phyloP scores from a whole-genome alignment of 2,888 invertebrate genomes.

The Ectemnius continuus region DNA sequence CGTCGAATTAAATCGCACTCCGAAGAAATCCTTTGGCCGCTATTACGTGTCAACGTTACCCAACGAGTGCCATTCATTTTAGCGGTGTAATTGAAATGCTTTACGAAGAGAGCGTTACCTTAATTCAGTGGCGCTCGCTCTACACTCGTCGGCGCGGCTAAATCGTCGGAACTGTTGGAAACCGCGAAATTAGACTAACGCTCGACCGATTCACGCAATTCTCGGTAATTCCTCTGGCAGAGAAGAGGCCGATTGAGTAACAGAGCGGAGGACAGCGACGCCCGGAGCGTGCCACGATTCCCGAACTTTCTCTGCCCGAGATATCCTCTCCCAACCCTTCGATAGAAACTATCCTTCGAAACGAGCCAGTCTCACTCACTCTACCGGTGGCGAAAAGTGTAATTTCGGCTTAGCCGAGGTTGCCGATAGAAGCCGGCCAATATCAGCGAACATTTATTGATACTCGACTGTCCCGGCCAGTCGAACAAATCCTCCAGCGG shows the following conservation, averaged over 20 bases:
- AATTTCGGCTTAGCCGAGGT: too few species aligned
- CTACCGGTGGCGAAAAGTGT: too few species aligned
- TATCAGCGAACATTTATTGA: constrained; percentile 60
- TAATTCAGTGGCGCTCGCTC: constrained; percentile 13
- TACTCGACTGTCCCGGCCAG: constrained; percentile 39
- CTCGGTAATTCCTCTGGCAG: constrained; percentile 17
- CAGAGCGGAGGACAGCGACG: too few species aligned
- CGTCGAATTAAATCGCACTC: too few species aligned
- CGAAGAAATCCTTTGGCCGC: too few species aligned
- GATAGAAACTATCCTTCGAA: too few species aligned
- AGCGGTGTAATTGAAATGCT: background rate
- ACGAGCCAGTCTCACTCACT: too few species aligned
- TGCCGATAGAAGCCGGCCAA: constrained; percentile 9
- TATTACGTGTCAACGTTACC: background rate
- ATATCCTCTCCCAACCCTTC: too few species aligned
- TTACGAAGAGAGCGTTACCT: constrained; percentile 18
- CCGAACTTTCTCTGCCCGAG: constrained; percentile 37
- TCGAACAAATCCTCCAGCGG: constrained; percentile 38
- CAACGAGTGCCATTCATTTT: constrained; percentile 3
- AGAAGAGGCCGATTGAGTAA: constrained; percentile 23
- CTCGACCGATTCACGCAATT: constrained; percentile 42
- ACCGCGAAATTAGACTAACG: constrained; percentile 49
- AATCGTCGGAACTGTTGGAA: constrained; percentile 6
- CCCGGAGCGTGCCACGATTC: constrained; percentile 16
- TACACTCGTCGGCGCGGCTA: background rate